phyloP scores from a whole-genome alignment of 92 coral and sea anemone species.

The Heteractis magnifica region DNA sequence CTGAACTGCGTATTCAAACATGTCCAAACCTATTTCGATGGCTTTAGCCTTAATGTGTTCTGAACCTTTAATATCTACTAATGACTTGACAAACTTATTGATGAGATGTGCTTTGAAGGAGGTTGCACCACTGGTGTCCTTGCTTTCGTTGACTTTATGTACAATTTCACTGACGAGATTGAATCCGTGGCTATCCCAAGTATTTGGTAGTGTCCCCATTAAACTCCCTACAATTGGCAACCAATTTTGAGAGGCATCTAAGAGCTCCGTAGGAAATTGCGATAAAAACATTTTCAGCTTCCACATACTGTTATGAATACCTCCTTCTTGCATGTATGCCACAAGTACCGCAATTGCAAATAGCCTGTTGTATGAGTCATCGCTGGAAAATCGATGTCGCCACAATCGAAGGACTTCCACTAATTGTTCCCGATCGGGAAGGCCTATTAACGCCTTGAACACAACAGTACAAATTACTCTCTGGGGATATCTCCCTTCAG shows the following conservation, averaged over 20 bases:
- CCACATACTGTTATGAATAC: background rate
- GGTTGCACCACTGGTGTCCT: background rate
- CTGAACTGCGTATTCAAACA: background rate
- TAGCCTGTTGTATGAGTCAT: background rate
- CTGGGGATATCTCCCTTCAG: background rate
- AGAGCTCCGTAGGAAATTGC: slow-evolving; percentile 4
- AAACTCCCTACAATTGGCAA: background rate
- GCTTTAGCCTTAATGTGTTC: slow-evolving; percentile 9
- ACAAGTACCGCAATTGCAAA: background rate
- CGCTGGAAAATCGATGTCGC: background rate
- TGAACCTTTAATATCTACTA: background rate
- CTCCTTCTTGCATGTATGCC: background rate
- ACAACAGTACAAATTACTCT: background rate
- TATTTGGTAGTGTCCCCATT: slow-evolving; percentile 3
- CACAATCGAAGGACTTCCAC: background rate
- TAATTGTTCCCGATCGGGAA: background rate
- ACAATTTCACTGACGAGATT: background rate
- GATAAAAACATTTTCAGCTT: background rate
- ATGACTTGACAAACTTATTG: background rate
- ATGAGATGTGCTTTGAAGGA: background rate
- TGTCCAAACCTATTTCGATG: slow-evolving; percentile 2
- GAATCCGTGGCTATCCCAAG: slow-evolving; percentile 7
- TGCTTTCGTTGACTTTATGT: background rate
- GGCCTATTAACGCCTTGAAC: background rate
- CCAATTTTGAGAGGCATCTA: background rate